Base-by-base conservation (phyloP, 2,888 invertebrate genomes). In the Phrixothrix hirtus region DNA sequence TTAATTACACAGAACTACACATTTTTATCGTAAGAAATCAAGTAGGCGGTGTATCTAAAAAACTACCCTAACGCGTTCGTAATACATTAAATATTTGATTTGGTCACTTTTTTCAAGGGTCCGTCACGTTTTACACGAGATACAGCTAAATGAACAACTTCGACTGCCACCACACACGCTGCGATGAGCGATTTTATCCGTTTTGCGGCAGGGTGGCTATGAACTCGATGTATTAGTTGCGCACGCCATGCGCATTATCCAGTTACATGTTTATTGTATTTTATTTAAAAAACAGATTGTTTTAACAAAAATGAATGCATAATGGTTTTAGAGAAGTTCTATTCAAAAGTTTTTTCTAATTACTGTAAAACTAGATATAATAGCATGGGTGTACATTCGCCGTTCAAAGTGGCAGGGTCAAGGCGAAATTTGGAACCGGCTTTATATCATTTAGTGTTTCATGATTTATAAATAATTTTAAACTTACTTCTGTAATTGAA, bases 181-280 rank as follows among this genome's bases (percentile, higher is more conserved):
- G 30, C 36, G 21, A 27, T 30, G 44, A 48, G 45, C 52, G 49
- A 46, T 50, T 51, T 46, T 49, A 39, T 49, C 51, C 54, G 57
- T 54, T 50, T 54, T 50, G 50, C 54, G 54, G 43, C 57, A 57
- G 54, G 48, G 49, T 57, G 54, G 50, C 50, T 53, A 35, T 45
- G 44, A 35, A 44, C 50, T 37, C 41, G 17, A 39, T 27, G 38
- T 34, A 25, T 35, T 9, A 39, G 42, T 25, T 38, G 57, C 57
- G 54, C 57, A 42, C 53, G 49, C 54, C 36, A 16, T 45, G 39
- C 26, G 29, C 38, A 25, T 39, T 21, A 39, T 39, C 39, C 32
- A 27, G 27, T 16, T 27, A 17, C 30, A 43, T 30, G 31, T 43
- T 42, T 25, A 30, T 37, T 37, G 32, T 41, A 21, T 48, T 44